Evolutionary conservation across 92 coral and sea anemone genomes (phyloP), one percentile per base, ranked within the genome.

Genomic region (Siderastrea radians): DNA sequence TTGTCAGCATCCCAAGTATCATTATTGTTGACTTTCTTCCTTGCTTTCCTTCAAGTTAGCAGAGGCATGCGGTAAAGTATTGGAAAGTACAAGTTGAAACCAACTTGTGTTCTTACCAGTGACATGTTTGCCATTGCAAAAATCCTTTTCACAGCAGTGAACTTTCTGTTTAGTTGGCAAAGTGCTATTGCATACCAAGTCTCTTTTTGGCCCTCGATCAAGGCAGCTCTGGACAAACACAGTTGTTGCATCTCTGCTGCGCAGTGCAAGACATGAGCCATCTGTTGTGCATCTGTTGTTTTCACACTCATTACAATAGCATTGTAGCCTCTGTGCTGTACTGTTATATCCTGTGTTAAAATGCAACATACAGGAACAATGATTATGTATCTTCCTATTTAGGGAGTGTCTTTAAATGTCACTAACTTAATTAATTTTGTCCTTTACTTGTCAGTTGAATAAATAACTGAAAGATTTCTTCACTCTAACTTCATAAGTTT

Each of bases 211-310:
- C 4, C 93, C 93, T 10, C 75, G 58, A 12, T 77, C 74, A 17
- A 89, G 65, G 86, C 93, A 89, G 51, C 68, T 65, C 26, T 75
- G 89, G 64, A 54, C 49, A 55, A 55, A 16, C 9, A 7, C 65
- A 2, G 9, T 8, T 52, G 2, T 7, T 15, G 62, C 74, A 45
- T 80, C 72, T 51, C 1, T 15, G 55, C 19, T 70, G 3, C 74
- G 71, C n/a, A 51, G 82, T 6, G 78, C 69, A 62, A 89, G 70
- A 49, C 93, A 89, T 47, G 93, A 84, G 4, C 93, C 93, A 60
- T 78, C 67, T 72, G 93, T 89, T 72, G 72, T 61, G 71, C 93
- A 89, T 46, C 51, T 58, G 64, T 55, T 59, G n/a, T 83, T 76
- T 48, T 52, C 64, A 62, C 93, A 89, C 2, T n/a, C 77, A 69